Base-by-base conservation (phyloP, 1,140 invertebrate species). In the Sitophilus oryzae region DNA sequence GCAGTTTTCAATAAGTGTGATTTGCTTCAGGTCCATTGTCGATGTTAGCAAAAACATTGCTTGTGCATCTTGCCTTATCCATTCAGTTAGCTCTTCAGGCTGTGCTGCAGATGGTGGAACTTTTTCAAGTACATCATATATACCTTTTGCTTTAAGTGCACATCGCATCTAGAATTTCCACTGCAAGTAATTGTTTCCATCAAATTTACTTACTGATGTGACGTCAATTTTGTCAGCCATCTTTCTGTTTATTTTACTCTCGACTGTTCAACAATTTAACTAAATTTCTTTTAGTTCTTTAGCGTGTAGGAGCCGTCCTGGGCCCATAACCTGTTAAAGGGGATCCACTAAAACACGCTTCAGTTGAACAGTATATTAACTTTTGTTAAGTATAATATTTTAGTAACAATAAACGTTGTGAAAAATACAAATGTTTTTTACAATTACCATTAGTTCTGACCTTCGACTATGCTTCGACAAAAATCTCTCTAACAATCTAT, bases 141-240 rank as follows among this genome's bases (percentile, higher is more conserved):
- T 19, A 43, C 44, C 41, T 46, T 59, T 68, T 19, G 66, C 66
- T 19, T 44, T 23, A 18, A 69, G 45, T 1, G 64, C 64, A 61
- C 66, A 71, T 15, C 63, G 66, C 3, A 68, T 49, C 59, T 66
- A 65, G 23, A 68, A 68, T 41, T 64, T 63, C 67, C 64, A 71
- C 25, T 69, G 69, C 2, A 59, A 59, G 41, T 66, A 68, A 41
- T 67, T 68, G 1, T 21, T 58, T 15, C 65, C 66, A 56, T 69
- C 56, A 53, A 71, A 69, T 40, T 66, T 68, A 25, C 51, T 58
- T 2, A 64, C 38, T 15, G 6, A 19, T 5, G 23, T 19, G 8
- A 53, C 14, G 21, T 53, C 42, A 14, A 37, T 37, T 34, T 18
- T 43, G 5, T 15, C 14, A 6, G 15, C 15, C 37, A n/a, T 15